phyloP scores from a whole-genome alignment of 1,140 invertebrate species.

The Planococcus citri region DNA sequence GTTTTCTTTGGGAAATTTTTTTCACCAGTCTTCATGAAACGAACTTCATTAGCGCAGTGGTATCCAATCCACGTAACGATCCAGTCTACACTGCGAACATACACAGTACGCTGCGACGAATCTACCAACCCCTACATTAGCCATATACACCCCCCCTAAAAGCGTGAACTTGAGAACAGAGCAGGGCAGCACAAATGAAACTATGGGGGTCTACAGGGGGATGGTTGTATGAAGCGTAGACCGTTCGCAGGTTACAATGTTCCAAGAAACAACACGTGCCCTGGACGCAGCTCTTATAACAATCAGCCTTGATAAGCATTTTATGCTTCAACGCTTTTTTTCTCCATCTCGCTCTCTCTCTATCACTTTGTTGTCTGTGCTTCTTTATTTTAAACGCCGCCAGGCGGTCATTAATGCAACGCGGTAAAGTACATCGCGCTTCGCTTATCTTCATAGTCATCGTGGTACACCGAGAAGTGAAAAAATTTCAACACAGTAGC shows the following conservation, averaged over 20 bases:
- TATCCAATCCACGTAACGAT: no score
- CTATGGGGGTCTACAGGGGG: no score
- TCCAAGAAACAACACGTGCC: conserved; percentile 10
- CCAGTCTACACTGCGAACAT: no score
- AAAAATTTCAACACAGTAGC: no score
- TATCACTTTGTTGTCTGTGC: no score
- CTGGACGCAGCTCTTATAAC: conserved; percentile 6
- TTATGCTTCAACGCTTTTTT: conserved; percentile 15
- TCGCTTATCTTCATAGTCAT: not conserved
- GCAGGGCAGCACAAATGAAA: no score
- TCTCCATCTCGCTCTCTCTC: no score
- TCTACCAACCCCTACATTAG: not conserved
- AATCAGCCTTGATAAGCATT: conserved; percentile 16
- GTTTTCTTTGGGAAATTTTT: not conserved
- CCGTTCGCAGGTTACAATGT: not conserved
- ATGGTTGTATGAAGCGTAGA: no score
- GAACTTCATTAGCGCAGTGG: not conserved
- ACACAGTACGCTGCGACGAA: no score
- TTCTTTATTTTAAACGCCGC: not conserved
- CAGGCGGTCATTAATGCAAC: not conserved
- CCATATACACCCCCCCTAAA: not conserved
- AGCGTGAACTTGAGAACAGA: not conserved
- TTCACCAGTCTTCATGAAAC: not conserved
- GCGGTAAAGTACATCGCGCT: not conserved
- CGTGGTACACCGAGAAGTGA: no score